Base-by-base conservation (phyloP, 2,888 invertebrate genomes). In the Pollenia angustigena region DNA sequence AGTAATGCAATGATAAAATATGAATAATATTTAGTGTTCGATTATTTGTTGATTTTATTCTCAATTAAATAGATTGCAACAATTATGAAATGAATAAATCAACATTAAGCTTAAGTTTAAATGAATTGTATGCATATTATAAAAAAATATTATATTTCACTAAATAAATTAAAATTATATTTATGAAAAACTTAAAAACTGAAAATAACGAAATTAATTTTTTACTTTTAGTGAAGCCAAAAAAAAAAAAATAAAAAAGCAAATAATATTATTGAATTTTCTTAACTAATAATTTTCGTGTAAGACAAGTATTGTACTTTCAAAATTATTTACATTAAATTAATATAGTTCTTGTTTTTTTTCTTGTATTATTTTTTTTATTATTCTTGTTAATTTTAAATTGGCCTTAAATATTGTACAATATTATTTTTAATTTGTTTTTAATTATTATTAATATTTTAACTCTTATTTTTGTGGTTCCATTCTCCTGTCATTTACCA, bases 101-200 rank as follows among this genome's bases (percentile, higher is more conserved):
- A 81, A 78, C 62, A 81, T 78, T 69, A 32, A 87, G 72, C 68
- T 81, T 87, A 84, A 87, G 84, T 84, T 68, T 44, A 74, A 84
- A 75, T 71, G 56, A 83, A 84, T 64, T 84, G 76, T 84, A 87
- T 74, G 76, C 84, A 87, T 81, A 87, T 84, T 79, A 87, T 68
- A 69, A 84, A 69, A 84, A 72, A 81, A 87, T 87, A 87, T 81
- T 84, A 81, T 84, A 84, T 81, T 84, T 81, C 76, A 81, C 56
- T 81, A 84, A 87, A 87, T 87, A 87, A 87, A 87, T 58, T 84
- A 50, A 78, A 84, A 74, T 72, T 81, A 81, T 81, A 81, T 81
- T 74, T 83, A 76, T 84, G 76, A 87, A 87, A 85, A 87, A 81
- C 76, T 66, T 72, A 14, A 56, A 76, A 86, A 83, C 48, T n/a